Base-by-base conservation (phyloP, 2,113 vertebrate species). In the Macroglossus sobrinus region DNA sequence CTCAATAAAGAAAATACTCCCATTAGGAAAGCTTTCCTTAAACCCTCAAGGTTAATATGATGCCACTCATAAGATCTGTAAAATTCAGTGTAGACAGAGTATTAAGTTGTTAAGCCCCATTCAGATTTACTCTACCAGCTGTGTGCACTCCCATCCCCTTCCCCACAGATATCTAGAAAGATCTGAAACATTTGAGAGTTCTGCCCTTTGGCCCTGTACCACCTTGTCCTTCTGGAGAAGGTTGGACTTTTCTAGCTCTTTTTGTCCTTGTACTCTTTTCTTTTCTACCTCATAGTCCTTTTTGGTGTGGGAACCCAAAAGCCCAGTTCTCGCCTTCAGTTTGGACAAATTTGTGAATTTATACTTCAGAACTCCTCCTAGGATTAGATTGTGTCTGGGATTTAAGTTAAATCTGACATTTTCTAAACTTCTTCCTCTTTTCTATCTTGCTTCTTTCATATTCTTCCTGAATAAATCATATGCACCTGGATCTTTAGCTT, bases 141-240 rank as follows among this genome's bases (percentile, higher is more conserved):
- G 5, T 30, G 10, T n/a, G 28, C 9, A 22, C 38, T 64, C 66
- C 13, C 4, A 4, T 14, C 24, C 3, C 3, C 16, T 4, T 3
- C 18, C 4, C 2, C 19, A n/a, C 12, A 40, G 11, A 15, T 7
- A 55, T 15, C 22, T 19, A 64, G 38, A 10, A 72, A 4, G 40
- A 63, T 35, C 7, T 0, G 24, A 13, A 15, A 30, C 24, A 38
- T 11, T 11, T 30, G 9, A 59, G 3, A 69, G 21, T 66, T 16
- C 8, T 38, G 30, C 24, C 18, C 33, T 19, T 63, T 22, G 35
- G 5, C 15, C 21, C 22, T 13, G 4, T 2, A 55, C 45, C 15
- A 15, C 18, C 24, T 53, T 3, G 12, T 3, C 2, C 12, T n/a
- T 43, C 22, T 5, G 12, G n/a, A 35, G 18, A 55, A 50, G 11